Conservation (phyloP, 2,888 invertebrate genomes). For the Campoplex capitator region DNA sequence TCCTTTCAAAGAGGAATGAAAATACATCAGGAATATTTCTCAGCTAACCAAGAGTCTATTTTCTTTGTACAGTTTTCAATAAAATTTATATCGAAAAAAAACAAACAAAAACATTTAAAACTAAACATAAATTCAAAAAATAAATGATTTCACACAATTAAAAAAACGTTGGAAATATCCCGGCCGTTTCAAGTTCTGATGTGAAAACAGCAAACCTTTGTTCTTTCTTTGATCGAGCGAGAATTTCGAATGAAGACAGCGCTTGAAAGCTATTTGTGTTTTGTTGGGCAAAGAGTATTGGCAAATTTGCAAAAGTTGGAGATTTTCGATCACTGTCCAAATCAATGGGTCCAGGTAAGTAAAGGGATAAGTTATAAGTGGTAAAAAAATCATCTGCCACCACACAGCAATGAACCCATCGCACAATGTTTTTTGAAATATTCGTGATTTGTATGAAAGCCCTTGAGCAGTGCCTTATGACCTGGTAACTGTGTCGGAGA, state of each 20-base stretch:
- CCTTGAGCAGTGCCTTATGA: neutral
- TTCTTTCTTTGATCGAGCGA: neutral
- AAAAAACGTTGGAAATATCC: neutral
- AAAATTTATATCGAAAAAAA: too few relatives aligned
- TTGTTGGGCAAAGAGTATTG: neutral
- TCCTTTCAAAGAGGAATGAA: neutral
- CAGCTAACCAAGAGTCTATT: too few relatives aligned
- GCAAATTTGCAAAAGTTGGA: conserved; percentile 27
- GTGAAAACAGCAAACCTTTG: neutral
- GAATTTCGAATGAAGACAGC: neutral
- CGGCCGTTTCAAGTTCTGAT: neutral
- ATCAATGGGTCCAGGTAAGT: conserved; percentile 47
- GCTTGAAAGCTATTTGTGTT: neutral
- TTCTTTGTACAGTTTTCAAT: too few relatives aligned
- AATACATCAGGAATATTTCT: neutral
- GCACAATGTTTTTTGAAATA: neutral
- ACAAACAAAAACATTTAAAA: neutral
- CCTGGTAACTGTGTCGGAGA: too few relatives aligned
- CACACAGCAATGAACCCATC: neutral
- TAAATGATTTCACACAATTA: neutral
- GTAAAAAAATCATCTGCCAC: neutral
- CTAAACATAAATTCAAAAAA: too few relatives aligned
- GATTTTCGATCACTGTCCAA: conserved; percentile 11
- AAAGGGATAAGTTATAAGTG: conserved; percentile 32
- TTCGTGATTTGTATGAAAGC: neutral